These are phyloP conservation scores for Acanthisitta chloris DNA, from an alignment of 2,113 vertebrate species.

Conservation along the genomic window DNA sequence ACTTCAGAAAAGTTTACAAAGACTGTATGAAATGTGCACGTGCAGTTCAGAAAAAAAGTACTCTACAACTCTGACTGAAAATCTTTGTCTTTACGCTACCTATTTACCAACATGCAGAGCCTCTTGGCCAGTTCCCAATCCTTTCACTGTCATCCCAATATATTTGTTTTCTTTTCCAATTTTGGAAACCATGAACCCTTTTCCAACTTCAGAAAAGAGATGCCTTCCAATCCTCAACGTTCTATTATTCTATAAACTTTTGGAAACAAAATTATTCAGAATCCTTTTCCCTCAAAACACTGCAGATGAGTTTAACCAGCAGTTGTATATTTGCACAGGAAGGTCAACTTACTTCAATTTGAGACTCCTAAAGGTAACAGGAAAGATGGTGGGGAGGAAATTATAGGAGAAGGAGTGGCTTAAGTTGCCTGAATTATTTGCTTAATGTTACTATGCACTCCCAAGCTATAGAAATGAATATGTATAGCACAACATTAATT, in stretches of 20 bases:
- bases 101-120: not conserved
- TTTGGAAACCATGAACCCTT: too few species aligned
- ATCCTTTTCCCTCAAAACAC: not conserved
- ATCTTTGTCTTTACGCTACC: not conserved
- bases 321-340: not conserved
- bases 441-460: not conserved
- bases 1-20: not conserved
- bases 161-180: not conserved
- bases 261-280: not conserved
- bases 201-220: too few species aligned
- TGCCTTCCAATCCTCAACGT: too few species aligned
- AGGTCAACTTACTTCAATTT: not conserved
- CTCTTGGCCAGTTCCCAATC: not conserved
- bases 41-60: not conserved
- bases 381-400: not conserved
- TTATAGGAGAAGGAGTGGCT: not conserved
- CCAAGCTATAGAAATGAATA: conserved; percentile 26
- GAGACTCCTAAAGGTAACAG: not conserved
- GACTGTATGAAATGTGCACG: not conserved
- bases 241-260: too few species aligned
- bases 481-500: not conserved
- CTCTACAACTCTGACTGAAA: not conserved
- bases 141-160: accelerated
- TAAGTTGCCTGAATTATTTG: not conserved
- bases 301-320: not conserved